Conservation (phyloP, 2,888 invertebrate genomes). For the Ecliptopera silaceata region DNA sequence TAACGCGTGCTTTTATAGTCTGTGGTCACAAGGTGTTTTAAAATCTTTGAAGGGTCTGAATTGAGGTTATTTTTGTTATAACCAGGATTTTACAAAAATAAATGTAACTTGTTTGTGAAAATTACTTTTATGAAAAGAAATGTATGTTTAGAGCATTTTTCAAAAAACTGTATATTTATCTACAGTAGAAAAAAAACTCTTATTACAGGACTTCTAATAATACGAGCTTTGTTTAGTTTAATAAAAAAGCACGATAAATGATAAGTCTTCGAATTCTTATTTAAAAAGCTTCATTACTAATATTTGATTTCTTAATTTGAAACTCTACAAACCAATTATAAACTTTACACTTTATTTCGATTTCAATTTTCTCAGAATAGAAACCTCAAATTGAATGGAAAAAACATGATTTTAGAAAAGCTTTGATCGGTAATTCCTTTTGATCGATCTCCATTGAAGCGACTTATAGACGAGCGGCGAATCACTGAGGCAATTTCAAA, state of each 20-base stretch:
- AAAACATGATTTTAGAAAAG: constrained; percentile 25
- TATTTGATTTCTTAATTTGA: constrained; percentile 6
- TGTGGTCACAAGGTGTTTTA: constrained; percentile 33
- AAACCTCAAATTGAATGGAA: constrained; percentile 30
- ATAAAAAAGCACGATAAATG: too few relatives aligned
- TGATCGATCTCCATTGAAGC: constrained; percentile 31
- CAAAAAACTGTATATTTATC: neutral
- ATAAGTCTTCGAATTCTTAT: too few relatives aligned
- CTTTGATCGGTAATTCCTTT: constrained; percentile 30
- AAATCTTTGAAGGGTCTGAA: constrained; percentile 29
- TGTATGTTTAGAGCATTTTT: neutral
- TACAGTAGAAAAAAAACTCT: too few relatives aligned
- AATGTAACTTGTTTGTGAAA: constrained; percentile 23
- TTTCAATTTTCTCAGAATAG: constrained; percentile 13
- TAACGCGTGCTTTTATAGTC: constrained; percentile 28
- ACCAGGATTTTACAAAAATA: constrained; percentile 22
- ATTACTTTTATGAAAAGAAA: constrained; percentile 6
- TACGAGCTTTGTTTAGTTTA: too few relatives aligned
- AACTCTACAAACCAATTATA: constrained; percentile 5
- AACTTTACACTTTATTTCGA: constrained; percentile 16
- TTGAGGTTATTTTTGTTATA: constrained; percentile 30
- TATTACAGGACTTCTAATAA: too few relatives aligned
- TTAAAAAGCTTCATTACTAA: too few relatives aligned
- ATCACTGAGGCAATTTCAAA: constrained; percentile 7
- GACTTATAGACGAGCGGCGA: constrained; percentile 23